A percentile compares a stretch with the other conserved stretches of the same genome.
phyloP scores from a whole-genome alignment of 2,888 invertebrate genomes.

The Nematopogon swammerdamellus region DNA sequence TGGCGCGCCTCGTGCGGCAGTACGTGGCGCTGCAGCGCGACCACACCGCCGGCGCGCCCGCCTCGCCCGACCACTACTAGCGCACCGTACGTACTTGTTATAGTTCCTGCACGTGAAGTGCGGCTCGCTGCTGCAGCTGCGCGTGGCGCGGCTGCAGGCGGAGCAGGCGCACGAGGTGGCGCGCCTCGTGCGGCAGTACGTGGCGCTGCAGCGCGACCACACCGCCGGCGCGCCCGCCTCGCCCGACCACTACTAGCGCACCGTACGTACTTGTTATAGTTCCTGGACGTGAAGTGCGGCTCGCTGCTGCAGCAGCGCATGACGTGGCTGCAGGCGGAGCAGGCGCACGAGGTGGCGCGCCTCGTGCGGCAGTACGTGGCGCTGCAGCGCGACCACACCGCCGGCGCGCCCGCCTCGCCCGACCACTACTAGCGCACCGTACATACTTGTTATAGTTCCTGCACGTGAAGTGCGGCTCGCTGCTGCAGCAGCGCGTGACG shows the following conservation, averaged over 20 bases:
- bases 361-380: constrained; percentile 96
- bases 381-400: constrained; percentile 51
- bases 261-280: not conserved
- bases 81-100: not conserved
- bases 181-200: constrained; percentile 84
- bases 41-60: constrained; percentile 7
- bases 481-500: constrained; percentile 93
- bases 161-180: constrained; percentile 93
- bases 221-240: not conserved
- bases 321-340: constrained; percentile 93
- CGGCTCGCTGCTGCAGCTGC: constrained; percentile 93
- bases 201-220: constrained; percentile 56
- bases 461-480: constrained; percentile 96
- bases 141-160: constrained; percentile 91
- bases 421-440: constrained; percentile 7
- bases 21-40: constrained; percentile 82
- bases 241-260: not conserved
- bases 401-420: constrained; percentile 13
- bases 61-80: constrained; percentile 16
- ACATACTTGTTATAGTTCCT: constrained; percentile 51
- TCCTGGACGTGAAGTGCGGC: constrained; percentile 95
- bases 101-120: constrained; percentile 95
- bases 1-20: constrained; percentile 92
- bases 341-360: constrained; percentile 95
- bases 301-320: constrained; percentile 95